These are phyloP conservation scores for Dermatophagoides farinae DNA, from an alignment of 1,140 invertebrate genomes.

Conservation along the genomic window DNA sequence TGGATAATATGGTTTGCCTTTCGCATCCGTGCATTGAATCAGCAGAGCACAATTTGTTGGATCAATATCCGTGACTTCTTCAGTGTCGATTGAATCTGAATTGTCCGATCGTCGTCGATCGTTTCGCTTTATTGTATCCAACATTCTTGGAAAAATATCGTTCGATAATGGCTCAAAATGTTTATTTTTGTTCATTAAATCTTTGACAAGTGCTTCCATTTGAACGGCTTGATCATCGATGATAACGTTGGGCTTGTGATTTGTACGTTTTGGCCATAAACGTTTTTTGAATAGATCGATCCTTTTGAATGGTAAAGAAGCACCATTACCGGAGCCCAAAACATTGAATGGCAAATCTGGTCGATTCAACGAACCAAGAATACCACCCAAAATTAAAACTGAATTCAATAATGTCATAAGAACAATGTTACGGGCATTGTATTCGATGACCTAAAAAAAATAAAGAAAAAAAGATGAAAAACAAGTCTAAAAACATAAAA, in stretches of 20 bases:
- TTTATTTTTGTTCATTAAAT: too few species aligned
- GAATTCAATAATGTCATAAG: slow-evolving; percentile 2
- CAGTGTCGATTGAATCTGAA: not conserved
- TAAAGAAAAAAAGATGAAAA: not conserved
- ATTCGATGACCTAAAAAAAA: slow-evolving; percentile 3
- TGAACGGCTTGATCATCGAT: too few species aligned
- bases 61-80: too few species aligned
- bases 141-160: not conserved
- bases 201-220: too few species aligned
- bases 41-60: not conserved
- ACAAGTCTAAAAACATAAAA: too few species aligned
- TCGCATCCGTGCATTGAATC: not conserved
- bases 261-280: not conserved
- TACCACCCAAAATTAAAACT: not conserved
- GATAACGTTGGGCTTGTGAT: too few species aligned
- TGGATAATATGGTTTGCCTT: not conserved
- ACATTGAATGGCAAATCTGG: not conserved
- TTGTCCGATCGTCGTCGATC: not conserved
- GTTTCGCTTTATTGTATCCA: not conserved
- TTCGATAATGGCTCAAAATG: too few species aligned
- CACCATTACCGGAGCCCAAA: not conserved
- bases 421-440: slow-evolving; percentile 1
- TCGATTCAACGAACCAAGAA: not conserved
- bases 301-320: not conserved
- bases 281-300: not conserved